These are phyloP conservation scores for Anabacerthia variegaticeps DNA, from an alignment of 2,797 vertebrate genomes.

Conservation along the genomic window DNA sequence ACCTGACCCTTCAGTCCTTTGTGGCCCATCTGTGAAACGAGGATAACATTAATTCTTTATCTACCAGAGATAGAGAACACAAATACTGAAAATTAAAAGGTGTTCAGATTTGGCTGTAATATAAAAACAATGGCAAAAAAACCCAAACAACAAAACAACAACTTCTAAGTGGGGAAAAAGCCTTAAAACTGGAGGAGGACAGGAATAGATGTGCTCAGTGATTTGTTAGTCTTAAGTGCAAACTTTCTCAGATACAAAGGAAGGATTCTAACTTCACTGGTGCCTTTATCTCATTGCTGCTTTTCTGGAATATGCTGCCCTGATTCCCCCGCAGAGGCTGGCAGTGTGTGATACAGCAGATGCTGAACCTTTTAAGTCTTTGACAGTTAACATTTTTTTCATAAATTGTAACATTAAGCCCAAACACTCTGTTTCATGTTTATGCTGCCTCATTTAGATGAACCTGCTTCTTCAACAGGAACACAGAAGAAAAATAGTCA, in stretches of 20 bases:
- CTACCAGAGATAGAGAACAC: background rate
- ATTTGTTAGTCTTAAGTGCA: background rate
- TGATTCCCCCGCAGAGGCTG: background rate
- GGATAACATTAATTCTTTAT: constrained; percentile 11
- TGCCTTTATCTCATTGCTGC: background rate
- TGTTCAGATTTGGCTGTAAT: background rate
- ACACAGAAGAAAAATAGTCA: background rate
- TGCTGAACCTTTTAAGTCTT: constrained; percentile 19
- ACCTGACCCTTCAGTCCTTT: background rate
- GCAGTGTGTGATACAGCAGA: background rate
- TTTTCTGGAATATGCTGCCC: background rate
- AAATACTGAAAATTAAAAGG: constrained; percentile 3
- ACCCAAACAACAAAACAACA: rapidly evolving
- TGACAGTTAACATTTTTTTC: constrained; percentile 7
- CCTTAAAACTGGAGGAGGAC: background rate
- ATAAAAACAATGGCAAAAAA: background rate
- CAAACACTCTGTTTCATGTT: background rate
- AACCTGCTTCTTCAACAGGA: background rate
- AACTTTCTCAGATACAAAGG: background rate
- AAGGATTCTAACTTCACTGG: background rate
- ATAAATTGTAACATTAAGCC: constrained; percentile 3
- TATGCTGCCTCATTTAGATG: background rate
- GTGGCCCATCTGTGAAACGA: background rate
- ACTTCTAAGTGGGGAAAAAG: background rate
- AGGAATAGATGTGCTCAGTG: background rate